Evolutionary conservation across 23 tunicate genomes (phyloP).

Genomic region (Halocynthia aurantium): DNA sequence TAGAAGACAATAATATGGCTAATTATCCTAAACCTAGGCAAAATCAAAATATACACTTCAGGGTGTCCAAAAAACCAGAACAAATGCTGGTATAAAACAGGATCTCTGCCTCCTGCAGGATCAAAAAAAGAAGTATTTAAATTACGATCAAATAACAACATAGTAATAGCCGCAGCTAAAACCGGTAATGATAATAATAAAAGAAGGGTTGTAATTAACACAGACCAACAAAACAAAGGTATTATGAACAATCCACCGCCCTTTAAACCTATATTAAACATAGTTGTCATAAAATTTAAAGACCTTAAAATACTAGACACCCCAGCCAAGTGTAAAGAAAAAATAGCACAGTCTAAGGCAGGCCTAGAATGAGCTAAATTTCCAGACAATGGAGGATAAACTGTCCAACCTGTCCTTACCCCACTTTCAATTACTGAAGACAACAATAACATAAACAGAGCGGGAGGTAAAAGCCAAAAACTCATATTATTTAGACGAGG

Average conservation of each 20-base stretch:
- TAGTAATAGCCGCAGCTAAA: conserved; percentile 31
- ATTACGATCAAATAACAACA: conserved; percentile 24
- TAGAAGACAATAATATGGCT: background rate
- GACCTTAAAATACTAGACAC: conserved; percentile 11
- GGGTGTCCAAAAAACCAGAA: conserved; percentile 37
- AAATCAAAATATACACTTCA: conserved; percentile 26
- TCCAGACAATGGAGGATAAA: conserved; percentile 18
- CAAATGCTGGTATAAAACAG: conserved; percentile 24
- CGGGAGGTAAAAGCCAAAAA: conserved; percentile 7
- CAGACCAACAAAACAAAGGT: conserved; percentile 17
- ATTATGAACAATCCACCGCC: background rate
- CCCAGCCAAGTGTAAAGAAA: conserved; percentile 19
- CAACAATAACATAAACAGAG: background rate
- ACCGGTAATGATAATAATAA: conserved; percentile 14
- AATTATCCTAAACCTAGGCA: conserved; percentile 29
- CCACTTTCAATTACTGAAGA: background rate
- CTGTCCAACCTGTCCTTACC: conserved; percentile 12
- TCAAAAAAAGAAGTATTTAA: conserved; percentile 20
- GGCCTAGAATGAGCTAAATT: background rate
- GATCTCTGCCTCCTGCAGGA: conserved; percentile 22
- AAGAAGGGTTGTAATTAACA: conserved; percentile 8
- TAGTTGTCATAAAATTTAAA: conserved; percentile 17
- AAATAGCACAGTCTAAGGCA: conserved; percentile 13
- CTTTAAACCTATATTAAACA: conserved; percentile 4
- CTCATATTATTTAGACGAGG: conserved; percentile 26